Conservation (phyloP, 2,888 invertebrate genomes). For the Platycheirus rosarum region DNA sequence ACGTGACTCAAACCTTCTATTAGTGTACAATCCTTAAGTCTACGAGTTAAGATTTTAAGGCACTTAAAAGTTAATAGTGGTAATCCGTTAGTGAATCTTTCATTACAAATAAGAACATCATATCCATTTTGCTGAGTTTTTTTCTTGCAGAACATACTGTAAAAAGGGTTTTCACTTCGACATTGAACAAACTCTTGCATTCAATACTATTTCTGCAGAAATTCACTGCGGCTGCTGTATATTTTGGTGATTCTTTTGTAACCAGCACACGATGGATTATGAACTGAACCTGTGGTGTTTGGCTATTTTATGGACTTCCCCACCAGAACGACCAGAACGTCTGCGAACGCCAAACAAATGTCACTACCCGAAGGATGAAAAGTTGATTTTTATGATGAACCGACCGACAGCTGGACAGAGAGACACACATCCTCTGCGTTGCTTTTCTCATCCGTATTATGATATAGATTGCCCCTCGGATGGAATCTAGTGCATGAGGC, state of each 20-base stretch:
- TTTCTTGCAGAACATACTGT: conserved; percentile 38
- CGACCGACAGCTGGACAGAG: conserved; percentile 66
- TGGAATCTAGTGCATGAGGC: conserved; percentile 72
- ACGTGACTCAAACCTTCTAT: too few relatives aligned
- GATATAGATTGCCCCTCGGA: conserved; percentile 65
- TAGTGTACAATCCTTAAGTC: too few relatives aligned
- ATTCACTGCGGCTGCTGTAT: conserved; percentile 20
- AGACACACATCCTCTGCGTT: conserved; percentile 51
- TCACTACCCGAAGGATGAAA: conserved; percentile 73
- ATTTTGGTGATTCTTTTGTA: conserved; percentile 22
- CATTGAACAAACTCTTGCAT: conserved; percentile 22
- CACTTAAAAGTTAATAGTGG: too few relatives aligned
- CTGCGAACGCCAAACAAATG: conserved; percentile 35
- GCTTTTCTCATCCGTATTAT: conserved; percentile 21
- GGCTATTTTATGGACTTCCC: conserved; percentile 57
- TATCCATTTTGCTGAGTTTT: neutral
- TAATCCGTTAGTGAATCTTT: too few relatives aligned
- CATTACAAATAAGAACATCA: too few relatives aligned
- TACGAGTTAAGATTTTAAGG: too few relatives aligned
- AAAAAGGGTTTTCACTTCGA: neutral
- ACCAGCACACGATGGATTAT: conserved; percentile 34
- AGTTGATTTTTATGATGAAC: conserved; percentile 75
- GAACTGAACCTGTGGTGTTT: conserved; percentile 61
- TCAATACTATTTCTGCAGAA: conserved; percentile 25
- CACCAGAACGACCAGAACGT: conserved; percentile 3